Evolutionary conservation across 2,797 vertebrate genomes (phyloP), one percentile per base, ranked within the genome.

Genomic region (Thaleichthys pacificus): DNA sequence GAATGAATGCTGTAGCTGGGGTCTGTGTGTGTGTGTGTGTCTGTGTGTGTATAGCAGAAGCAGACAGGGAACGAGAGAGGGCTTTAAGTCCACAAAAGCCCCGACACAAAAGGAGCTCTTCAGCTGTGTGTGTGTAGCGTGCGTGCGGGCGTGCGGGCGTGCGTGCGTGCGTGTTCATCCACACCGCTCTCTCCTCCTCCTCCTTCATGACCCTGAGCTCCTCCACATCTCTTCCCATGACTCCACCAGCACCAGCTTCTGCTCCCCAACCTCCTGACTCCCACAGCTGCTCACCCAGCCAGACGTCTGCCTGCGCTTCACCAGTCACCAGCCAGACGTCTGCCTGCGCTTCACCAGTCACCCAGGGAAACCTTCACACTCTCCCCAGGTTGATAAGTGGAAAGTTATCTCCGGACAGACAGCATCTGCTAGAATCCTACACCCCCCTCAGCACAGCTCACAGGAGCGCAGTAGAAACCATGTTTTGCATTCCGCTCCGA

Each of bases 11-110:
- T 15, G 58, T 64, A 21, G 81, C 73, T 79, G 73, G 28, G 57
- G 68, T 66, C 74, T 68, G 58, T 30, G 24, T 69, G 77, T 74
- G 76, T 77, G 75, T 69, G 12, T 56, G 66, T 38, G 38, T 54
- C 66, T 57, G 68, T 65, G 76, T 68, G 57, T 49, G 24, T 69
- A 76, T 74, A 74, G 61, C 60, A 24, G 32, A 73, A 5, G 72
- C 24, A 85, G 74, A 77, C 42, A 54, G 62, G 66, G 66, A 83
- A 78, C 77, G 63, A 86, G 69, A 74, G 49, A 78, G 8, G 69
- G 65, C 68, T 81, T 84, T 79, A 85, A 67, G 72, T 77, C 68
- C 66, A 84, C 79, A 84, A 82, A 85, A 86, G 80, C 79, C 47
- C 8, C 74, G 72, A 71, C 72, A 84, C 80, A 88, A 87, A 84